Base-by-base conservation (phyloP, 2,888 invertebrate genomes). In the Thymelicus acteon region DNA sequence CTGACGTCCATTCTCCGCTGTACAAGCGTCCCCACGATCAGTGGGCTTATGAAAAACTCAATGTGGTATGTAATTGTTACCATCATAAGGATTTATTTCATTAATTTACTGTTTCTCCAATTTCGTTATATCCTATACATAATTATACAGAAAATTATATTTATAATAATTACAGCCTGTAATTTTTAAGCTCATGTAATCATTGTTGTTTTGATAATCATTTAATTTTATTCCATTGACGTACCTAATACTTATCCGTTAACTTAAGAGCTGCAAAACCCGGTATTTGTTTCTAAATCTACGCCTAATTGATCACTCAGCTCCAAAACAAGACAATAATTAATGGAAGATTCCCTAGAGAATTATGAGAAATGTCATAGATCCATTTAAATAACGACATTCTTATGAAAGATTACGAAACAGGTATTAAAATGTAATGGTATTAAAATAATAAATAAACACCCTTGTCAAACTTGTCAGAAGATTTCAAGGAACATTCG, bases 1-100 rank as follows among this genome's bases (percentile, higher is more conserved):
- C 98, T 0, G 98, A 98, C 82, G 96, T 96, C 0, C 98, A 98
- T 84, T 98, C 98, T 79, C 97, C 98, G 0, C 92, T 98, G 0
- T 97, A 97, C 86, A 97, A 96, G 82, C 94, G 98, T 60, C 97
- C 97, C 0, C 97, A 97, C 81, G 98, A 98, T 86, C 97, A 98
- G 83, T 98, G 96, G 94, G 97, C 97, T 24, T 98, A 98, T 82
- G 98, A 97, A 83, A 97, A 96, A 86, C 95, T 98, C 39, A 98
- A 98, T 86, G 98, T 98, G 86, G 98, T 97, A 91, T 90, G 96
- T 95, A 79, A 19, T 40, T 12, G 19, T 13, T 19, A 47, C 7
- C 3, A 31, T 31, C 31, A 5, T 31, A 1, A 19, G 19, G 19
- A 31, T 31, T 31, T 31, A 31, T 31, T 31, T 31, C 5, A 31